Base-by-base conservation (phyloP, 2,888 invertebrate species). In the Meta bourneti region DNA sequence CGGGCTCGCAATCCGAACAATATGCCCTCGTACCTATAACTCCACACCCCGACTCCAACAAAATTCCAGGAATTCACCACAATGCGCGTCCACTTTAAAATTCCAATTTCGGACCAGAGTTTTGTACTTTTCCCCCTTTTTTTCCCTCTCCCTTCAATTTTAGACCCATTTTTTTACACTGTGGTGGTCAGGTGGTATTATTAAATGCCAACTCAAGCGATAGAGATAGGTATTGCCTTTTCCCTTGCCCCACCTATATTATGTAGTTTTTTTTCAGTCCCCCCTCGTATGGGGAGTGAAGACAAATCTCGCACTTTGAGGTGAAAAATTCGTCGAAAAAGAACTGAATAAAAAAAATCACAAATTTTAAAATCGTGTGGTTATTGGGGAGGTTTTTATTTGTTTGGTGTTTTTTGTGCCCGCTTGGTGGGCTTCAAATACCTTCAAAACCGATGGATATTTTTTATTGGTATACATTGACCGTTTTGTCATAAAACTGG, bases 131-230 rank as follows among this genome's bases (percentile, higher is more conserved):
- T 79, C 34, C 49, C 52, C 70, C 61, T 87, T 85, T 86, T 87
- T 81, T 71, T 90, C 51, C 52, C 8, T 19, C 54, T 70, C 75
- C 85, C 54, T 86, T 84, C 79, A 74, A 84, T 75, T 84, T 84
- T 84, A 48, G 75, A 13, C 69, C 78, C 54, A 20, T 71, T 83
- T 82, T 89, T 71, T 79, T 71, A 80, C 81, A 87, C 87, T 71
- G 83, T 70, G 7, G 20, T 91, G 91, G 91, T 91, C 91, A 91
- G 91, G 91, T 88, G 87, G 91, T 83, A 87, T 91, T 91, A 91
- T 91, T 91, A 91, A 91, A 91, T 91, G 91, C 91, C 91, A 91
- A 91, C 86, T 87, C 87, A 91, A 79, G 87, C 91, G 87, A 61
- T 70, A 71, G 82, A 52, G 74, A 85, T 83, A 90, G 83, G 78